Conservation (phyloP, 2,113 vertebrate genomes). For the Notiomystis cincta region DNA sequence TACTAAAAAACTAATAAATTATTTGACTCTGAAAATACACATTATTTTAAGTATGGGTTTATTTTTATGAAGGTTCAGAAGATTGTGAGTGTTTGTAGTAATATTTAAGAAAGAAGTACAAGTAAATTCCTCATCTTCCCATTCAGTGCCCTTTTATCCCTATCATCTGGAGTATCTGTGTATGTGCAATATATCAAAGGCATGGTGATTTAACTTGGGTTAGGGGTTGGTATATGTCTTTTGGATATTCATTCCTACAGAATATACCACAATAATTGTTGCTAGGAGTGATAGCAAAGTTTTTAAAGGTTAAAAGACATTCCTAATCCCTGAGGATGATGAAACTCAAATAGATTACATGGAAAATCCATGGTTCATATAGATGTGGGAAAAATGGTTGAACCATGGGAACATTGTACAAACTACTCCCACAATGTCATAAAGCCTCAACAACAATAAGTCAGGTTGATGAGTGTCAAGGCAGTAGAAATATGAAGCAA, state of each 20-base stretch:
- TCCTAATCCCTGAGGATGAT: neutral
- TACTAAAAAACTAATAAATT: neutral
- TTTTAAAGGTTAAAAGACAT: neutral
- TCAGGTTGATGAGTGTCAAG: neutral
- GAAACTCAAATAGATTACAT: neutral
- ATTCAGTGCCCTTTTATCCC: neutral
- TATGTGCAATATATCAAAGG: neutral
- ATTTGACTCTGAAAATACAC: neutral
- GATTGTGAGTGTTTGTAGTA: neutral
- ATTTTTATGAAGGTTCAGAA: neutral
- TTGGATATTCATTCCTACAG: neutral
- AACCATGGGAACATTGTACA: neutral
- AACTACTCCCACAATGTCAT: neutral
- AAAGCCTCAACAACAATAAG: neutral
- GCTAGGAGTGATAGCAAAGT: neutral
- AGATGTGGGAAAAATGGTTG: neutral
- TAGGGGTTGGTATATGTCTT: neutral
- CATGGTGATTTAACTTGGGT: neutral
- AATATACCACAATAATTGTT: neutral
- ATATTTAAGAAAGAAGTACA: neutral
- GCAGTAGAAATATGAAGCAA: neutral
- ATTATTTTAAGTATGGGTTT: neutral
- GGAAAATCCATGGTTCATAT: neutral
- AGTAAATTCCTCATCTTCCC: neutral
- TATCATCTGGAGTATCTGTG: neutral